Conservation (phyloP, 2,797 vertebrate species). For the Tapirus indicus region DNA sequence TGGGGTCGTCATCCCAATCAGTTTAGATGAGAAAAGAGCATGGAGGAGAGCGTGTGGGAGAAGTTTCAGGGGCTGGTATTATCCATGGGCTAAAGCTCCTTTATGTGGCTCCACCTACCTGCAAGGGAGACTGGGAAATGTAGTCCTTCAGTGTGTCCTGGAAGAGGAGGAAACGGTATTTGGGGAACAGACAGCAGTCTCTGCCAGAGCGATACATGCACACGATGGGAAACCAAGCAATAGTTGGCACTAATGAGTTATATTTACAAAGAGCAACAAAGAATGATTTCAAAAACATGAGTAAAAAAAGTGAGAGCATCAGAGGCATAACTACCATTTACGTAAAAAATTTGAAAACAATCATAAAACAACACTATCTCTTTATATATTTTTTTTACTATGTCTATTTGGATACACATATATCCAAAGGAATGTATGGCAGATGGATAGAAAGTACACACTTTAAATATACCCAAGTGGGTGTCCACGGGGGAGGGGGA, state of each 20-base stretch:
- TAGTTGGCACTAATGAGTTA: background rate
- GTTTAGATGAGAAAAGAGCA: background rate
- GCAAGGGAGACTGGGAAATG: constrained; percentile 44
- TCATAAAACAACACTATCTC: background rate
- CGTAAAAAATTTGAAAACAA: constrained; percentile 16
- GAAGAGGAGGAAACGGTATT: background rate
- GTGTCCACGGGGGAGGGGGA: constrained; percentile 59
- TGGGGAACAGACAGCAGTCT: background rate
- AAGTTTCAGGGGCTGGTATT: background rate
- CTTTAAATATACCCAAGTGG: constrained; percentile 77
- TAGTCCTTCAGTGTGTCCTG: background rate
- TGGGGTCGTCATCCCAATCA: background rate
- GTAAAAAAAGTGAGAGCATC: background rate
- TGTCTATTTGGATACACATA: constrained; percentile 64
- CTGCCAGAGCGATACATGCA: background rate
- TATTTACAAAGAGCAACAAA: background rate
- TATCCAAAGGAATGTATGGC: constrained; percentile 71
- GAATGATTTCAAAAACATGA: background rate
- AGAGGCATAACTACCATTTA: background rate
- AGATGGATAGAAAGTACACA: constrained; percentile 78
- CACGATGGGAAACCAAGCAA: background rate
- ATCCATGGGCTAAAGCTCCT: background rate
- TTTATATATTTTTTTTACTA: constrained; percentile 38
- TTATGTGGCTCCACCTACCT: background rate
- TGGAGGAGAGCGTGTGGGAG: no score